A percentile compares a stretch with the other conserved stretches of the same genome.
Evolutionary conservation across 2,113 vertebrate species (phyloP).

Genomic region (Egretta garzetta): DNA sequence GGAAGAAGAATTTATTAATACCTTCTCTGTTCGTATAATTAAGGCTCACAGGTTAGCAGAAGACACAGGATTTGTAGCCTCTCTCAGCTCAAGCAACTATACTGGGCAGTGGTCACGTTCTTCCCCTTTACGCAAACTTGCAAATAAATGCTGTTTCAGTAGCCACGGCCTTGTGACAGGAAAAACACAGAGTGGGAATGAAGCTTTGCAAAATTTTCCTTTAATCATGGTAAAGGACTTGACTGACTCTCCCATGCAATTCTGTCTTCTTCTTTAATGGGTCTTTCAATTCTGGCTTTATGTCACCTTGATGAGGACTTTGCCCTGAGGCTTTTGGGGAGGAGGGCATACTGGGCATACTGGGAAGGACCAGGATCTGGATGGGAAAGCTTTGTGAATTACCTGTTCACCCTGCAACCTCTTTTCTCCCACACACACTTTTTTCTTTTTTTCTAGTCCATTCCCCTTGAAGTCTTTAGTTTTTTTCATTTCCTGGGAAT

Average conservation of each 20-base stretch:
- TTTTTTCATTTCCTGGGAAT: conserved; percentile 52
- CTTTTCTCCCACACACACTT: neutral
- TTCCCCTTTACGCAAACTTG: neutral
- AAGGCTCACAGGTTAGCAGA: neutral
- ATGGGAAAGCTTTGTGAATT: neutral
- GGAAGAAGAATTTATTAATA: neutral
- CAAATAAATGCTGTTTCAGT: neutral
- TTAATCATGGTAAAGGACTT: neutral
- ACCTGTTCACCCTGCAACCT: neutral
- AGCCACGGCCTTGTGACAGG: neutral
- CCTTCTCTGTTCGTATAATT: neutral
- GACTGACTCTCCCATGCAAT: neutral
- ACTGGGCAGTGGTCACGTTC: rapidly evolving
- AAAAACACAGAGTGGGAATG: neutral
- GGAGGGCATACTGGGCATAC: rapidly evolving
- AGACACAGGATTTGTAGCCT: neutral
- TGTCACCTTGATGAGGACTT: neutral
- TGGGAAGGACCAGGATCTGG: neutral
- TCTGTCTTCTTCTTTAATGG: neutral
- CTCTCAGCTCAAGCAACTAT: neutral
- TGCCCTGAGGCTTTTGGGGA: neutral
- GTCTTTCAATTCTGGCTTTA: neutral
- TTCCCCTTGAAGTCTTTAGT: conserved; percentile 19
- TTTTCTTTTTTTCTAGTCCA: neutral
- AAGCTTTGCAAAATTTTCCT: neutral